Percentiles rank a stretch among this genome's conserved stretches.
These are phyloP conservation scores for Polymixis lichenea DNA, from an alignment of 2,888 invertebrate species.

Conservation along the genomic window DNA sequence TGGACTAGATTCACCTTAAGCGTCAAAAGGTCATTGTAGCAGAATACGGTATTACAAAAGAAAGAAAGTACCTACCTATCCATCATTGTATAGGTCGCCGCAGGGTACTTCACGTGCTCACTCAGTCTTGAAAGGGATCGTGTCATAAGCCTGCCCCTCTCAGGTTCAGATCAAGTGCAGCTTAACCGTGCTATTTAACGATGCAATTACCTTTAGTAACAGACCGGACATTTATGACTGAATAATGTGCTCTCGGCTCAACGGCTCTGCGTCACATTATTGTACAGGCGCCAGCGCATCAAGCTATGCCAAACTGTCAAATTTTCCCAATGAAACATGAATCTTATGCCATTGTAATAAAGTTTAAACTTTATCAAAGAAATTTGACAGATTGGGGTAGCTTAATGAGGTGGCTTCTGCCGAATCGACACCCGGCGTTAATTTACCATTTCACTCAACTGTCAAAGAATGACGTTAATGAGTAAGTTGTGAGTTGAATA, in stretches of 20 bases:
- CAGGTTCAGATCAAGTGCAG: constrained; percentile 13
- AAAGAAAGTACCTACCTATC: not conserved
- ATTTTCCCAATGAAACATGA: no score
- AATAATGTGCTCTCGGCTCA: constrained; percentile 28
- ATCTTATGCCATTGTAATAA: no score
- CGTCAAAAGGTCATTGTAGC: not conserved
- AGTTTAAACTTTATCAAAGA: no score
- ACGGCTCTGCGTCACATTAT: constrained; percentile 8
- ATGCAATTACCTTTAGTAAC: constrained; percentile 25
- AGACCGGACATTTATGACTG: constrained; percentile 12
- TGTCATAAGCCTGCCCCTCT: constrained; percentile 12
- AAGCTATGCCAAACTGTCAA: no score
- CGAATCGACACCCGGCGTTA: no score
- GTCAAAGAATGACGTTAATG: not conserved
- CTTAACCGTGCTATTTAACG: constrained; percentile 26
- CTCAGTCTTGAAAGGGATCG: constrained; percentile 32
- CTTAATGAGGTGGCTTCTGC: no score
- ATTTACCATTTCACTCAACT: no score
- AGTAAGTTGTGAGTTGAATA: not conserved
- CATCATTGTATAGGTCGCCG: not conserved
- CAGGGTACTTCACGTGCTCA: constrained; percentile 16
- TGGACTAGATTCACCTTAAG: no score
- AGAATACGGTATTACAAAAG: no score
- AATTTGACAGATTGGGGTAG: no score
- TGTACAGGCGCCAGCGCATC: not conserved